phyloP scores from a whole-genome alignment of 2,797 vertebrate species.

The Lagodon rhomboides region DNA sequence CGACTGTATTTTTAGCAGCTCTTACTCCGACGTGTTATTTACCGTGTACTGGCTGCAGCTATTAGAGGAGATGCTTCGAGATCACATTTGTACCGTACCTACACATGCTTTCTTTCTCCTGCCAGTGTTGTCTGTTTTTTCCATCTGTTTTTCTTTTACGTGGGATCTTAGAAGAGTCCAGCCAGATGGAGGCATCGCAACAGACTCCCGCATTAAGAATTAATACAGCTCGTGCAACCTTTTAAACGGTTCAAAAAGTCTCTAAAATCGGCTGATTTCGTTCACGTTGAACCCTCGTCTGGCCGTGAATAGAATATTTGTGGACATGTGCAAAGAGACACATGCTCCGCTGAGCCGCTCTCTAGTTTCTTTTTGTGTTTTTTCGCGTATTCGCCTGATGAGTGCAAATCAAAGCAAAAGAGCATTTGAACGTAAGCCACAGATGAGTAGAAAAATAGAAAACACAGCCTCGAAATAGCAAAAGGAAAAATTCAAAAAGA shows the following conservation, averaged over 20 bases:
- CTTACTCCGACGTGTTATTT: conserved; percentile 73
- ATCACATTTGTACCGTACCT: conserved; percentile 57
- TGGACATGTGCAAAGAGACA: conserved; percentile 32
- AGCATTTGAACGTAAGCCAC: conserved; percentile 19
- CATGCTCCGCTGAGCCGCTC: conserved; percentile 28
- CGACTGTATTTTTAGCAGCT: conserved; percentile 80
- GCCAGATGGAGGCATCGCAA: conserved; percentile 72
- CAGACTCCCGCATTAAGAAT: conserved; percentile 77
- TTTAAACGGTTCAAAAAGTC: conserved; percentile 79
- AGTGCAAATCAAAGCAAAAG: conserved; percentile 31
- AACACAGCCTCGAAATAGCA: conserved; percentile 26
- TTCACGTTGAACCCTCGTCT: conserved; percentile 51
- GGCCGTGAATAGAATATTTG: conserved; percentile 46
- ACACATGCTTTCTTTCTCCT: conserved; percentile 41
- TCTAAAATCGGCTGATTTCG: conserved; percentile 68
- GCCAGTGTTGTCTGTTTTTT: conserved; percentile 58
- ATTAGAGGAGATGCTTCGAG: conserved; percentile 68
- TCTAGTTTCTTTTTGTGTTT: neutral
- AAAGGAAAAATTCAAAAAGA: conserved; percentile 1
- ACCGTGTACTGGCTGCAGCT: conserved; percentile 61
- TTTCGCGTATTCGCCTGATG: neutral
- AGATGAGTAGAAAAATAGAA: conserved; percentile 18
- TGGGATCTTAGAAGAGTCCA: conserved; percentile 40
- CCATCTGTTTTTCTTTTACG: conserved; percentile 73
- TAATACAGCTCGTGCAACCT: conserved; percentile 72